phyloP scores from a whole-genome alignment of 1,140 invertebrate genomes.

The Drosophila equinoxialis region DNA sequence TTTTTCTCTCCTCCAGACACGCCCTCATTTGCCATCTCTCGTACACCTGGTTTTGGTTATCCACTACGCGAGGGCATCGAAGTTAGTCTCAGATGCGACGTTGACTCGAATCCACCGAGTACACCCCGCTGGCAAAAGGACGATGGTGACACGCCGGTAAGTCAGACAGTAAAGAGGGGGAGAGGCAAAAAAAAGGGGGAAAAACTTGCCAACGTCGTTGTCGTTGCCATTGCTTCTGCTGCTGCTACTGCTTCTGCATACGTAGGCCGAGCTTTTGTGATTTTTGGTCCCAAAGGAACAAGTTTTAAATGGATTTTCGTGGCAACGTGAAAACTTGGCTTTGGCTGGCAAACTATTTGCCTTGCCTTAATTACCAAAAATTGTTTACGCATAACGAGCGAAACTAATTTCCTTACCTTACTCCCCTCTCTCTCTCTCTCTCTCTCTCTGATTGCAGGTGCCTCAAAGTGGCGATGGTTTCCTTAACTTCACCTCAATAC shows the following conservation, averaged over 20 bases:
- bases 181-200: neutral
- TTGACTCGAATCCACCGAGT: conserved; percentile 95
- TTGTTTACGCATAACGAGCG: conserved; percentile 68
- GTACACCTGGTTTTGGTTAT: conserved; percentile 94
- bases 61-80: conserved; percentile 92
- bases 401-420: conserved; percentile 43
- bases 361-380: conserved; percentile 76
- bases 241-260: conserved; percentile 16
- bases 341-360: conserved; percentile 68
- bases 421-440: conserved; percentile 7
- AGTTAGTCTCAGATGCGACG: conserved; percentile 93
- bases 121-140: conserved; percentile 92
- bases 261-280: conserved; percentile 57
- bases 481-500: conserved; percentile 91
- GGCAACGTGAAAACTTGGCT: conserved; percentile 13
- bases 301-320: conserved; percentile 79
- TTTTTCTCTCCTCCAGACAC: conserved; percentile 87
- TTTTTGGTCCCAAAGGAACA: conserved; percentile 63
- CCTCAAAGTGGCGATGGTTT: conserved; percentile 89
- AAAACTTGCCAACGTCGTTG: conserved; percentile 5
- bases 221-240: neutral
- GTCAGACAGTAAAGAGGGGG: conserved; percentile 46
- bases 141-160: conserved; percentile 86
- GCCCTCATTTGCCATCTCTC: conserved; percentile 94
- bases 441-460: conserved; percentile 81